Conservation (phyloP, 2,797 vertebrate genomes). For the Phoeniculus purpureus region DNA sequence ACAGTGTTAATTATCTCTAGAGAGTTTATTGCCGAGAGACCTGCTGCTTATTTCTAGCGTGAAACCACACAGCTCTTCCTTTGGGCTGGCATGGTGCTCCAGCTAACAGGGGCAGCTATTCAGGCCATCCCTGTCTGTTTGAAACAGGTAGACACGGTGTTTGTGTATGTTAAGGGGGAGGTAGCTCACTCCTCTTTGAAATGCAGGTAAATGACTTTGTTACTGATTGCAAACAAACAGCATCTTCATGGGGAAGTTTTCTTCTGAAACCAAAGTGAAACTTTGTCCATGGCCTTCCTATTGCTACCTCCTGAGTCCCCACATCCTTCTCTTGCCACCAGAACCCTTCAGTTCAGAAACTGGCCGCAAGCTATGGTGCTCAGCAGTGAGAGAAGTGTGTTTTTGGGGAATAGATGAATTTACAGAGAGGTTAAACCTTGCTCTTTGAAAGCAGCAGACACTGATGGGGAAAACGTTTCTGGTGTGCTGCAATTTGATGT, state of each 20-base stretch:
- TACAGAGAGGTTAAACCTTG: not conserved
- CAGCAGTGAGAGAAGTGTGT: not conserved
- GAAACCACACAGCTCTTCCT: slow-evolving; percentile 1
- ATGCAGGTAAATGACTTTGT: not conserved
- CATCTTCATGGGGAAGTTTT: slow-evolving; percentile 11
- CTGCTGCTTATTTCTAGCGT: not conserved
- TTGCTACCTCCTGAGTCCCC: not conserved
- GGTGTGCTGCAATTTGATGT: not conserved
- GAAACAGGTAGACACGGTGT: not conserved
- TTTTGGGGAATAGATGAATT: not conserved
- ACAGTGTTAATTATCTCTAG: not conserved
- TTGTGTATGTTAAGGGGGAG: not conserved
- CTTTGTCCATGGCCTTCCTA: slow-evolving; percentile 11
- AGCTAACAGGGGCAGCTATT: not conserved
- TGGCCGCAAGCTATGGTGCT: not conserved
- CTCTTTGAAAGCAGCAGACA: not conserved
- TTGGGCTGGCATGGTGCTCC: not conserved
- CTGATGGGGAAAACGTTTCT: not conserved
- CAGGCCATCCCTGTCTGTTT: fast-evolving
- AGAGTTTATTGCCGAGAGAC: not conserved
- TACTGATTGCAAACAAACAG: not conserved
- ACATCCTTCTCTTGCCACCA: slow-evolving; percentile 48
- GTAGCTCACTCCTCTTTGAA: not conserved
- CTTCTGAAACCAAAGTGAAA: slow-evolving; percentile 34
- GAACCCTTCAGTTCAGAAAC: slow-evolving; percentile 13